Conservation (phyloP, 2,797 vertebrate species). For the Rhynchotus rufescens region DNA sequence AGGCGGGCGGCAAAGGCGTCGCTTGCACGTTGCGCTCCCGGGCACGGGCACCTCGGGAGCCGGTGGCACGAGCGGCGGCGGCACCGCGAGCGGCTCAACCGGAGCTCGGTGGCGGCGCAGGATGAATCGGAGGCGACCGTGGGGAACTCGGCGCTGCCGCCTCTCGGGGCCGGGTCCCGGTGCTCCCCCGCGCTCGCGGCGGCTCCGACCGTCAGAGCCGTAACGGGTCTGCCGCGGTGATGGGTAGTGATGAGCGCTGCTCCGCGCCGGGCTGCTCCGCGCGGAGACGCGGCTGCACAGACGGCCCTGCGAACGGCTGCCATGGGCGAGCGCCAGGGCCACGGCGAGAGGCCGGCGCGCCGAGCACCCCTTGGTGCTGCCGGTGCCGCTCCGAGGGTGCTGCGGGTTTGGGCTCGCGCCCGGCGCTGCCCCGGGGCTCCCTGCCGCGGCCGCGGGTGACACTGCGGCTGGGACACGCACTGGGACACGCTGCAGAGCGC, state of each 20-base stretch:
- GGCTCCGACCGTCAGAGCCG: not conserved
- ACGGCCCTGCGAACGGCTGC: no score
- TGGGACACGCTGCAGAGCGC: no score
- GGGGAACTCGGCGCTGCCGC: constrained; percentile 37
- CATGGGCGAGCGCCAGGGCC: no score
- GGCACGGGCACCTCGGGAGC: not conserved
- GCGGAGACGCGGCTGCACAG: no score
- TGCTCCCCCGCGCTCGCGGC: not conserved
- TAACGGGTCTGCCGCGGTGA: not conserved
- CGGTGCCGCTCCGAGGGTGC: no score
- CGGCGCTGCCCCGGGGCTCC: no score
- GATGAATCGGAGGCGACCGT: constrained; percentile 52
- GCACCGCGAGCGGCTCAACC: not conserved
- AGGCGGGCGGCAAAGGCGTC: not conserved
- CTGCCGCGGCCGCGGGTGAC: no score
- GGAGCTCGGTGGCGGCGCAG: not conserved
- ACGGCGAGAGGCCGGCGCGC: no score
- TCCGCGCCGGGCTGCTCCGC: no score
- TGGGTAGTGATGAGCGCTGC: not conserved
- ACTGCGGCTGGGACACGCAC: no score
- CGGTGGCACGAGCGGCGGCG: not conserved
- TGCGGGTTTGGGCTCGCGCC: no score
- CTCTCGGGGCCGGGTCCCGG: not conserved
- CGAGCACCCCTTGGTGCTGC: no score
- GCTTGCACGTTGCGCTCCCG: not conserved